Evolutionary conservation across 1,140 invertebrate species (phyloP).

Genomic region (Drosophila saltans): DNA sequence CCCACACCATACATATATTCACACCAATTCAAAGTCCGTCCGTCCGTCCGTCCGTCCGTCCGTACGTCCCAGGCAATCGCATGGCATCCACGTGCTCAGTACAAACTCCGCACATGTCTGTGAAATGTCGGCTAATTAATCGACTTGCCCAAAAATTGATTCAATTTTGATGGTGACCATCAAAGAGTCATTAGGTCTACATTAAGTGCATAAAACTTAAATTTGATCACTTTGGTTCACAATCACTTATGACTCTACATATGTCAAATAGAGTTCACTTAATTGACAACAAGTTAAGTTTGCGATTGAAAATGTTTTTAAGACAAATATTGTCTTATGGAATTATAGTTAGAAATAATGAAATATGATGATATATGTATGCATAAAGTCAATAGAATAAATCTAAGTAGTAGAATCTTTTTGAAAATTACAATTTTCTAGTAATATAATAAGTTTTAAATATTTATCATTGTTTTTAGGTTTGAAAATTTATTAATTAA

Average conservation of each 20-base stretch:
- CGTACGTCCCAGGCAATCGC: constrained; percentile 14
- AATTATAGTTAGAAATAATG: too few relatives aligned
- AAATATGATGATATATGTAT: too few relatives aligned
- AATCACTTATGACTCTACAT: constrained; percentile 6
- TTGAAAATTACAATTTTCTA: too few relatives aligned
- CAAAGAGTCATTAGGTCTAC: constrained; percentile 70
- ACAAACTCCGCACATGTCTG: constrained; percentile 22
- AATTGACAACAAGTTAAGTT: constrained; percentile 40
- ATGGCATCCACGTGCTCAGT: constrained; percentile 64
- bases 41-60: neutral
- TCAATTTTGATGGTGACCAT: constrained; percentile 77
- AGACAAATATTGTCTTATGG: neutral
- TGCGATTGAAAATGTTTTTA: too few relatives aligned
- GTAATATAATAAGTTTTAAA: too few relatives aligned
- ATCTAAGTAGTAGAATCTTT: too few relatives aligned
- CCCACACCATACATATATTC: constrained; percentile 15
- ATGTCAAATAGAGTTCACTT: constrained; percentile 32
- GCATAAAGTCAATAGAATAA: too few relatives aligned
- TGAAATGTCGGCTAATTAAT: constrained; percentile 63
- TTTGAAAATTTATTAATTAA: too few relatives aligned
- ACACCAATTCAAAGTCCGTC: constrained; percentile 16
- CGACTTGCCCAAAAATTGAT: constrained; percentile 73
- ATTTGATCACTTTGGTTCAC: constrained; percentile 44
- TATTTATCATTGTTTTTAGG: too few relatives aligned
- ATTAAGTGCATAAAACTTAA: constrained; percentile 70